Evolutionary conservation across 1,140 invertebrate genomes (phyloP).

Genomic region (Lethocerus indicus): DNA sequence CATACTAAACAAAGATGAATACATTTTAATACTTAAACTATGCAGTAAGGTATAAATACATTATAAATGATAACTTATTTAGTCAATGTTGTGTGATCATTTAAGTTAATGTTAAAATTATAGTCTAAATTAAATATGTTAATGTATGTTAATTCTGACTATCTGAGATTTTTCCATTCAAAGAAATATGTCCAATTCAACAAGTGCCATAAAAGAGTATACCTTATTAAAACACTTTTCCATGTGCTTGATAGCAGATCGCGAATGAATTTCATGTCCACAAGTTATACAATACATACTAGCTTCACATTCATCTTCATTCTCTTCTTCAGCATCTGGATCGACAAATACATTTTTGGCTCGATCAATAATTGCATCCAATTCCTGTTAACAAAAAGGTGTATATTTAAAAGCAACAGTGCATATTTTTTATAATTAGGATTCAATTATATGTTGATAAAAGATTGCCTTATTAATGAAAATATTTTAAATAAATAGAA

Average conservation of each 20-base stretch:
- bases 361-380: conserved; percentile 69
- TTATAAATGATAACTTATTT: background rate
- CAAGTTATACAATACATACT: conserved; percentile 93
- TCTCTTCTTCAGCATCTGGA: conserved; percentile 28
- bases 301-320: conserved; percentile 61
- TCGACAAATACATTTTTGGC: conserved; percentile 48
- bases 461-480: no score
- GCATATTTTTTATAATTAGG: background rate
- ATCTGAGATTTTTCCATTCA: background rate
- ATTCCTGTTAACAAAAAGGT: conserved; percentile 26
- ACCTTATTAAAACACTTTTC: conserved; percentile 90
- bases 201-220: conserved; percentile 6
- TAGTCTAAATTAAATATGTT: background rate
- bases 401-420: background rate
- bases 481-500: no score
- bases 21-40: background rate
- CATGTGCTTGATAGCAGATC: conserved; percentile 82
- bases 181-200: background rate
- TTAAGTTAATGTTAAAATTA: background rate
- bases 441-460: background rate
- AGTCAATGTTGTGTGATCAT: background rate
- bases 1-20: conserved; percentile 43
- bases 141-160: background rate
- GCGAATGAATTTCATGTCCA: conserved; percentile 79
- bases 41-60: background rate